Conservation (phyloP, 1,140 invertebrate species). For the Penaeus indicus region DNA sequence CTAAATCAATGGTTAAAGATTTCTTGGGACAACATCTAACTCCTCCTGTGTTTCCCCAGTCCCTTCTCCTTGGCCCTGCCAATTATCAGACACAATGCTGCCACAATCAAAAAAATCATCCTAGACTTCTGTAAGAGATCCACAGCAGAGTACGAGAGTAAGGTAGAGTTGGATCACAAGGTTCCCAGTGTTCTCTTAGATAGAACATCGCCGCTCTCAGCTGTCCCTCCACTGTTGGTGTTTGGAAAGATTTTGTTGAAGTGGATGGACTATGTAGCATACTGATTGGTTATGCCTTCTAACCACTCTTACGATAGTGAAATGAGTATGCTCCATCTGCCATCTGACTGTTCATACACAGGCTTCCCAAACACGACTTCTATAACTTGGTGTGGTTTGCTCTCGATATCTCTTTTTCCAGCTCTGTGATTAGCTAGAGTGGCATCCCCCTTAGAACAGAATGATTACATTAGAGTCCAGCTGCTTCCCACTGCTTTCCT, state of each 20-base stretch:
- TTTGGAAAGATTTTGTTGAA: too few species aligned
- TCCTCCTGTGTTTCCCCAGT: slow-evolving; percentile 49
- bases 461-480: background rate
- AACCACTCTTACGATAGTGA: too few species aligned
- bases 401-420: background rate
- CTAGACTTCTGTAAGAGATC: slow-evolving; percentile 70
- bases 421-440: background rate
- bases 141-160: slow-evolving; percentile 71
- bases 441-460: background rate
- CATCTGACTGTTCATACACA: too few species aligned
- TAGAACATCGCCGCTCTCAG: slow-evolving; percentile 32
- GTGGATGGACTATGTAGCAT: too few species aligned
- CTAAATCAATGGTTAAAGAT: too few species aligned
- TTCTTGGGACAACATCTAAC: slow-evolving; percentile 2
- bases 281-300: too few species aligned
- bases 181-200: slow-evolving; percentile 40
- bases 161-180: slow-evolving; percentile 56
- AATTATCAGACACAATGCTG: slow-evolving; percentile 69
- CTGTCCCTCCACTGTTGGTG: background rate
- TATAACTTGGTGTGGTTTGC: slow-evolving; percentile 31
- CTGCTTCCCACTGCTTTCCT: slow-evolving; percentile 19
- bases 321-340: too few species aligned
- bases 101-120: slow-evolving; percentile 71
- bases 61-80: slow-evolving; percentile 62
- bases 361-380: too few species aligned